Percentiles rank a stretch among this genome's conserved stretches.
Conservation (phyloP, 2,888 invertebrate species). For the Nephrotoma guestfalica region DNA sequence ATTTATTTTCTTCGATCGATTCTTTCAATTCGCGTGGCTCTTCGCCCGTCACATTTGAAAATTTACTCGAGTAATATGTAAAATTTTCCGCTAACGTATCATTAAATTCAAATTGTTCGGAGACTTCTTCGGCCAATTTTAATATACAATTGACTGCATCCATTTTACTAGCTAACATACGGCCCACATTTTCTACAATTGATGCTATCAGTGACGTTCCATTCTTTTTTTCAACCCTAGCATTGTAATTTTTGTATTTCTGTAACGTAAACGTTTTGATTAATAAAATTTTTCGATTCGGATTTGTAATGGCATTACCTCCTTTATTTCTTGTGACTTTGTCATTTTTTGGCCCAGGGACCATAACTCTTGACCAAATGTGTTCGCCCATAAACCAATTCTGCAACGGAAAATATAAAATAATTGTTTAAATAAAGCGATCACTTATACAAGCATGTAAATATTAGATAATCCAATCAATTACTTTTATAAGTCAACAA, state of each 20-base stretch:
- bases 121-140: conserved; percentile 45
- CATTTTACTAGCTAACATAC: conserved; percentile 76
- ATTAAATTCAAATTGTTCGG: conserved; percentile 45
- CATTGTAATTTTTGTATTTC: conserved; percentile 68
- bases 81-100: conserved; percentile 28
- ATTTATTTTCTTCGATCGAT: conserved; percentile 21
- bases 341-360: conserved; percentile 61
- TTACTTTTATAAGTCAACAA: not conserved
- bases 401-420: conserved; percentile 33
- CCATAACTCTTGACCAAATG: conserved; percentile 66
- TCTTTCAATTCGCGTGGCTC: conserved; percentile 21
- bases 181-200: conserved; percentile 65
- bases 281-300: not conserved
- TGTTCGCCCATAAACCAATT: conserved; percentile 64
- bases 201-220: conserved; percentile 63
- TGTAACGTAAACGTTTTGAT: conserved; percentile 24
- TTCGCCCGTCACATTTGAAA: conserved; percentile 38
- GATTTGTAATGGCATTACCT: conserved; percentile 38
- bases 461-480: not conserved
- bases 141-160: conserved; percentile 56
- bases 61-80: conserved; percentile 71
- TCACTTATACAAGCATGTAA: not conserved
- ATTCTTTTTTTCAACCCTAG: conserved; percentile 64
- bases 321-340: conserved; percentile 59
- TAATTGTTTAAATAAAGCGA: not conserved